phyloP scores from a whole-genome alignment of 1,140 invertebrate genomes.

The Psix sp. region DNA sequence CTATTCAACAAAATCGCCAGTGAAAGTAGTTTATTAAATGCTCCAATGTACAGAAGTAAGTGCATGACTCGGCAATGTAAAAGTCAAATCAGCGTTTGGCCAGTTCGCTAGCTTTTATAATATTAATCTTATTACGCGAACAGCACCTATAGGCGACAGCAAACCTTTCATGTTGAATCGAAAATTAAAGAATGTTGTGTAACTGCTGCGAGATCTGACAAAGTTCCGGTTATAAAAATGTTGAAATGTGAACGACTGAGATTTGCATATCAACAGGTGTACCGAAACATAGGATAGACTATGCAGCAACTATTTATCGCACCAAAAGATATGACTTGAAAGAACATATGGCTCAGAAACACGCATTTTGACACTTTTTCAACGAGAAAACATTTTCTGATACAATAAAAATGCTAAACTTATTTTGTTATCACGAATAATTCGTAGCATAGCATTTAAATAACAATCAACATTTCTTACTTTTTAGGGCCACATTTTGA shows the following conservation, averaged over 20 bases:
- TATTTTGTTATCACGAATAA: too few species aligned
- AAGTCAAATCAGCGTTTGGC: conserved; percentile 30
- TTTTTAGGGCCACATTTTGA: too few species aligned
- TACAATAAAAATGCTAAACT: too few species aligned
- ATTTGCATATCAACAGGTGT: conserved; percentile 57
- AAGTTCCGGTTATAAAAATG: conserved; percentile 28
- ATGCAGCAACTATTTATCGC: too few species aligned
- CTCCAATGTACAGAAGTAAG: conserved; percentile 23
- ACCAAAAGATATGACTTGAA: too few species aligned
- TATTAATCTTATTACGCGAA: conserved; percentile 53
- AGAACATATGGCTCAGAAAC: too few species aligned
- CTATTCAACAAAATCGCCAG: conserved; percentile 1
- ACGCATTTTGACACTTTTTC: too few species aligned
- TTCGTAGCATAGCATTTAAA: too few species aligned
- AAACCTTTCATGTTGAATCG: conserved; percentile 47
- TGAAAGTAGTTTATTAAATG: conserved; percentile 40
- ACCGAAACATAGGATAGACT: too few species aligned
- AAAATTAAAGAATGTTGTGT: conserved; percentile 52
- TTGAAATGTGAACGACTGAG: conserved; percentile 33
- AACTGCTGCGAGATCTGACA: conserved; percentile 18
- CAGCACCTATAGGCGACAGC: conserved; percentile 48
- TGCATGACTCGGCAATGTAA: conserved; percentile 19
- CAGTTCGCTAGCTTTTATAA: conserved; percentile 41
- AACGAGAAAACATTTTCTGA: too few species aligned
- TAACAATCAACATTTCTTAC: too few species aligned